phyloP scores from a whole-genome alignment of 2,113 vertebrate genomes.

The Oreochromis aureus region DNA sequence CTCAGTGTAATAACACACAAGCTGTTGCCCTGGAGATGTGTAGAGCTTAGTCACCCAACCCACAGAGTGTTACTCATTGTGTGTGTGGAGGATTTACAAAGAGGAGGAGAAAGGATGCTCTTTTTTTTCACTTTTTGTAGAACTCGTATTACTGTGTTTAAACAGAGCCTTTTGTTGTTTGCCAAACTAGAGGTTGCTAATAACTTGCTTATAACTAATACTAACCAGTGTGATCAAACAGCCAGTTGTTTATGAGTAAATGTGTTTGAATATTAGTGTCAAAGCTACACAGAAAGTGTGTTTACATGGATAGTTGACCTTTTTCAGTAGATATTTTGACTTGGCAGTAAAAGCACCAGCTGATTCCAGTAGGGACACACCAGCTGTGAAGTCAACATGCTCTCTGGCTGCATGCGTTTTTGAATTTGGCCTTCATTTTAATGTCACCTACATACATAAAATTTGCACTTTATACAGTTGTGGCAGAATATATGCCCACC shows the following conservation, averaged over 20 bases:
- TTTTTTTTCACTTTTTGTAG: neutral
- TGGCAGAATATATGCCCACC: neutral
- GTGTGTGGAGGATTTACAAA: neutral
- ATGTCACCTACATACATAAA: neutral
- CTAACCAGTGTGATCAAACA: neutral
- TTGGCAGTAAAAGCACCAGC: neutral
- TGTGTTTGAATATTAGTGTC: neutral
- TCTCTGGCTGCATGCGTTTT: neutral
- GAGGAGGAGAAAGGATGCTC: neutral
- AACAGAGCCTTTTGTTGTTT: neutral
- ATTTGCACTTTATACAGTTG: neutral
- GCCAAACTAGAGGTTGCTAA: neutral
- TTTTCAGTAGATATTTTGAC: neutral
- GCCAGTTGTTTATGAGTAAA: neutral
- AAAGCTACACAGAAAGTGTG: neutral
- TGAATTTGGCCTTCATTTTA: neutral
- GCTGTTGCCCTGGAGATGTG: slow-evolving; percentile 15
- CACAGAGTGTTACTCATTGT: slow-evolving; percentile 33
- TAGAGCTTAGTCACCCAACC: slow-evolving; percentile 21
- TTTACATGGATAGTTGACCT: neutral
- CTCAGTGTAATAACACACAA: neutral
- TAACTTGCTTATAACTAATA: neutral
- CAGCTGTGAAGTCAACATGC: neutral
- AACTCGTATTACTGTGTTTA: neutral
- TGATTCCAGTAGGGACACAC: neutral